These are phyloP conservation scores for Geodia barretti DNA, from an alignment of 37 sponge, comb jelly and placozoan species.

Conservation along the genomic window DNA sequence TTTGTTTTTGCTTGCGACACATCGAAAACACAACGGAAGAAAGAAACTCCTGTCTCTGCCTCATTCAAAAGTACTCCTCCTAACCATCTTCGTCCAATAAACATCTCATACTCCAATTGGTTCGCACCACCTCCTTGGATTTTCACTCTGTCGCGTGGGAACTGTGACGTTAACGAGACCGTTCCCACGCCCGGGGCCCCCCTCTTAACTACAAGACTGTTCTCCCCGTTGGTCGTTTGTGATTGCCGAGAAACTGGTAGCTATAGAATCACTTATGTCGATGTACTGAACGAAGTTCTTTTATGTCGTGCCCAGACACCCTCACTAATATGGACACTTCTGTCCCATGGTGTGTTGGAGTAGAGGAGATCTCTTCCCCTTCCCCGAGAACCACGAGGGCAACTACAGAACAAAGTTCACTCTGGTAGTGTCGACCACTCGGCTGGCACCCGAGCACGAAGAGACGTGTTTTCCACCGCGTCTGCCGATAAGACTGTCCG, in stretches of 20 bases:
- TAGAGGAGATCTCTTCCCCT: background rate
- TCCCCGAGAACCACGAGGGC: constrained; percentile 66
- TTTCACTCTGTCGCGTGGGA: constrained; percentile 98
- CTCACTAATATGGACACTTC: too few species aligned
- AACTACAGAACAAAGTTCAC: constrained; percentile 94
- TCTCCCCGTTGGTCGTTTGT: constrained; percentile 68
- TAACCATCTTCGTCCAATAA: background rate
- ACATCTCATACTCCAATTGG: background rate
- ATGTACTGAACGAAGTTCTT: too few species aligned
- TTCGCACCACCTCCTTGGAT: constrained; percentile 23
- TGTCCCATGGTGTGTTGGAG: too few species aligned
- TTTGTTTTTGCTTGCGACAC: too few species aligned
- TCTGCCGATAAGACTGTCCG: constrained; percentile 92
- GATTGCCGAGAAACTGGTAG: constrained; percentile 78
- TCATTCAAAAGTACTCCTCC: constrained; percentile 48
- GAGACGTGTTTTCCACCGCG: constrained; percentile 89
- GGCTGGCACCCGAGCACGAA: constrained; percentile 94
- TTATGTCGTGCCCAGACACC: too few species aligned
- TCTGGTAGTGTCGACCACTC: constrained; percentile 92
- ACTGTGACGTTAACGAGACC: constrained; percentile 84
- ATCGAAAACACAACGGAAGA: constrained; percentile 55
- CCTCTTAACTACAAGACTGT: constrained; percentile 89
- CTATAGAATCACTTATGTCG: too few species aligned
- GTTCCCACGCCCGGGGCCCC: constrained; percentile 96
- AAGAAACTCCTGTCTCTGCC: constrained; percentile 63